phyloP scores from a whole-genome alignment of 2,797 vertebrate species.

The Propithecus deckenii region DNA sequence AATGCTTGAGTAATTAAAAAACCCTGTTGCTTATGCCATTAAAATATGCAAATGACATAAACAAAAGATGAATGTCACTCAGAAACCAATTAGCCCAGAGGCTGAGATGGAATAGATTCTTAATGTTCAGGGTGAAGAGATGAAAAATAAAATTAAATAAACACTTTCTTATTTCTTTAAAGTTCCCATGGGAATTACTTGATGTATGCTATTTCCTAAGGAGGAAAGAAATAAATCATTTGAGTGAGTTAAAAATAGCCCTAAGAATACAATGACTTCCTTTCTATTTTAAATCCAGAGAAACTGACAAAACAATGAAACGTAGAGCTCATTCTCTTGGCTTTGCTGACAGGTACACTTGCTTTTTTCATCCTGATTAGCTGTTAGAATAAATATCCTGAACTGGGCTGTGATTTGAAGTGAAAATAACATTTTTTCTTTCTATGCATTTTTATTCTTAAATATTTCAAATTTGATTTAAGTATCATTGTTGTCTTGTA shows the following conservation, averaged over 20 bases:
- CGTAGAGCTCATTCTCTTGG: not conserved
- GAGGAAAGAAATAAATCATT: constrained; percentile 75
- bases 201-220: constrained; percentile 63
- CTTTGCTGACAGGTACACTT: constrained; percentile 34
- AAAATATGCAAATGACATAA: constrained; percentile 45
- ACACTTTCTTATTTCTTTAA: constrained; percentile 55
- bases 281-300: constrained; percentile 68
- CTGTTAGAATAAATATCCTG: constrained; percentile 53
- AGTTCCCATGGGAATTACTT: constrained; percentile 46
- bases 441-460: constrained; percentile 72
- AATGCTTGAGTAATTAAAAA: constrained; percentile 30
- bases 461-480: constrained; percentile 74
- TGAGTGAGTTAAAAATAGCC: constrained; percentile 68
- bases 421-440: constrained; percentile 38
- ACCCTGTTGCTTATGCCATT: not conserved
- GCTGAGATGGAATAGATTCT: constrained; percentile 35
- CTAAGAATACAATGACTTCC: not conserved
- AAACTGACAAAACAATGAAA: constrained; percentile 57
- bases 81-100: constrained; percentile 46
- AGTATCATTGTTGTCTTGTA: constrained; percentile 64
- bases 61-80: constrained; percentile 50
- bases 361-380: constrained; percentile 66
- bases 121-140: constrained; percentile 71
- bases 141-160: constrained; percentile 67
- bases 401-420: constrained; percentile 42